These are phyloP conservation scores for Potorous gilbertii DNA, from an alignment of 2,797 vertebrate species.

Conservation along the genomic window DNA sequence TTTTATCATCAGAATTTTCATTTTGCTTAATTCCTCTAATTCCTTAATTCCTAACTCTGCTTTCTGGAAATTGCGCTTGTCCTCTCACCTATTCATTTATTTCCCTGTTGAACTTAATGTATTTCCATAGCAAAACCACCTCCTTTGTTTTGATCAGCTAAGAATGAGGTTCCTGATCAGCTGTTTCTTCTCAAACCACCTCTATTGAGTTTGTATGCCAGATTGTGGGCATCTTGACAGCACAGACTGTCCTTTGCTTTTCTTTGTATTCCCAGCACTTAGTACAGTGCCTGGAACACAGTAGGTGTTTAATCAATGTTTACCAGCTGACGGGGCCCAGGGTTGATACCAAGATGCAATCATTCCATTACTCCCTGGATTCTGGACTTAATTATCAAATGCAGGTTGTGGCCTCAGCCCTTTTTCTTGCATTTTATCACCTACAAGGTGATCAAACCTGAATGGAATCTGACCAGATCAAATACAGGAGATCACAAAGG, in stretches of 20 bases:
- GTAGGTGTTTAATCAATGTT: background rate
- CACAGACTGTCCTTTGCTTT: too few relatives aligned
- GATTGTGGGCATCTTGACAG: background rate
- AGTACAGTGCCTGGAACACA: background rate
- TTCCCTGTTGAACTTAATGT: background rate
- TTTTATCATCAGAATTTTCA: background rate
- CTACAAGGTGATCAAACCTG: background rate
- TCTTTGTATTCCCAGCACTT: background rate
- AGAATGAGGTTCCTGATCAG: background rate
- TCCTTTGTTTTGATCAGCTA: background rate
- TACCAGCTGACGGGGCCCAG: background rate
- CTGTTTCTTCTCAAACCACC: background rate
- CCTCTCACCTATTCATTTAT: background rate
- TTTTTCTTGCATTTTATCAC: background rate
- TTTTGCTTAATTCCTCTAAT: background rate
- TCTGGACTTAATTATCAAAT: background rate
- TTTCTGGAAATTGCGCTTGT: background rate
- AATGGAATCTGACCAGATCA: background rate
- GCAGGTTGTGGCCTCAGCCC: background rate
- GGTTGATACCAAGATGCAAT: background rate
- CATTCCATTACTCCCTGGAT: background rate
- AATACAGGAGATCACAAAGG: background rate
- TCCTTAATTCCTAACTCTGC: background rate
- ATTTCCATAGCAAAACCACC: background rate
- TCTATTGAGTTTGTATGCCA: background rate